phyloP scores from a whole-genome alignment of 2,797 vertebrate genomes.

The Acropternis orthonyx region DNA sequence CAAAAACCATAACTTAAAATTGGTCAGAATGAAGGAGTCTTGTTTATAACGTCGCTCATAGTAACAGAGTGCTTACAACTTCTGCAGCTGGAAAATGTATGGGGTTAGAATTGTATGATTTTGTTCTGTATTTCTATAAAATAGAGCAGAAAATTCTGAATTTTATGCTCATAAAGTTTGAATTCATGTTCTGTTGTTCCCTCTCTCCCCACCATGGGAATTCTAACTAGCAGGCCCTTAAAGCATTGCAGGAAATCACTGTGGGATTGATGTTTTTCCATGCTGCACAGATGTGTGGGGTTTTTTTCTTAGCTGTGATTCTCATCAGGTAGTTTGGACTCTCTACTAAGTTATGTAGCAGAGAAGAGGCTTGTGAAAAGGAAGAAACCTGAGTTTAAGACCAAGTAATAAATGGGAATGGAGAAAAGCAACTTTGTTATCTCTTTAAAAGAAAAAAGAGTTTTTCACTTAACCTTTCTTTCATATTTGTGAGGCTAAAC shows the following conservation, averaged over 20 bases:
- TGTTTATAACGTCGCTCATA: accelerated
- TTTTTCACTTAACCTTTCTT: background rate
- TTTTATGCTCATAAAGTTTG: background rate
- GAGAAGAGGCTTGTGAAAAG: background rate
- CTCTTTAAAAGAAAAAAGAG: background rate
- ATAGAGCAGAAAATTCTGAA: background rate
- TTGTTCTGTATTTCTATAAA: background rate
- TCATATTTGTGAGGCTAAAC: background rate
- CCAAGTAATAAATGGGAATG: background rate
- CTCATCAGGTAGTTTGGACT: background rate
- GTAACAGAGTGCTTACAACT: background rate
- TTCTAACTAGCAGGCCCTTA: background rate
- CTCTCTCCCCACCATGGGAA: background rate
- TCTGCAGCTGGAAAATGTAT: background rate
- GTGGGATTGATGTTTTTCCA: background rate
- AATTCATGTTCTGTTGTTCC: background rate
- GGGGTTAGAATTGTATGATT: background rate
- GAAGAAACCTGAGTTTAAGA: background rate
- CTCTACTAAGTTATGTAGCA: background rate
- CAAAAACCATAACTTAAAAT: background rate
- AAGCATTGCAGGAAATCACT: background rate
- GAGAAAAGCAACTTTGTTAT: background rate
- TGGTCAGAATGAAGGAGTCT: background rate
- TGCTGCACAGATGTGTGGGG: background rate
- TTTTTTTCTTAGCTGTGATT: background rate